Conservation (phyloP, 2,113 vertebrate genomes). For the Puffinus mauretanicus region DNA sequence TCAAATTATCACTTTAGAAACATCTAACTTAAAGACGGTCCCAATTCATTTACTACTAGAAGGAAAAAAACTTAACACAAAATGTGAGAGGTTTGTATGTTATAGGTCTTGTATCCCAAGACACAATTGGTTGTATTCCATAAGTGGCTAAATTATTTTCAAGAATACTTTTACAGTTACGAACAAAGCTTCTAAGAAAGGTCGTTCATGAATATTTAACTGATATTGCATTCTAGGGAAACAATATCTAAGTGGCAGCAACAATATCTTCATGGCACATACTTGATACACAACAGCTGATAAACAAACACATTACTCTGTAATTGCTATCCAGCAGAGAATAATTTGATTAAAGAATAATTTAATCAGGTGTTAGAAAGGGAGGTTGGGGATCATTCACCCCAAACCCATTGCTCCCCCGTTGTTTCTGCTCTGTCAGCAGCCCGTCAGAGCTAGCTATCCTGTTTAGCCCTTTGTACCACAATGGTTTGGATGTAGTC, state of each 20-base stretch:
- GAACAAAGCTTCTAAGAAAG: background rate
- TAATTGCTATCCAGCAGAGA: background rate
- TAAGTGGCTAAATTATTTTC: background rate
- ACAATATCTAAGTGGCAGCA: background rate
- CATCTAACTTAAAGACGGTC: rapidly evolving
- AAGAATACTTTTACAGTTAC: background rate
- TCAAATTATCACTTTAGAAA: background rate
- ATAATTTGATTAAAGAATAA: background rate
- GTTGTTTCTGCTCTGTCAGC: background rate
- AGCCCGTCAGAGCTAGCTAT: background rate
- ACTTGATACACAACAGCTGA: background rate
- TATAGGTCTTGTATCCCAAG: background rate
- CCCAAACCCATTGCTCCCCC: background rate
- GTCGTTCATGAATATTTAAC: background rate
- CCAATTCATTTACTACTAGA: background rate
- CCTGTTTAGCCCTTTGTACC: background rate
- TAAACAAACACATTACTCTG: background rate
- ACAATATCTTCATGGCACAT: background rate
- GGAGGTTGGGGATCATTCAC: background rate
- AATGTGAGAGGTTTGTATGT: background rate
- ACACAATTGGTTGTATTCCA: background rate
- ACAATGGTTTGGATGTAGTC: background rate
- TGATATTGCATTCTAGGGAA: background rate
- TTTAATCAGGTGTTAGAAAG: background rate
- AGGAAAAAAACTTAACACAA: background rate